Base-by-base conservation (phyloP, 2,113 vertebrate genomes). In the Rhipidura dahli region DNA sequence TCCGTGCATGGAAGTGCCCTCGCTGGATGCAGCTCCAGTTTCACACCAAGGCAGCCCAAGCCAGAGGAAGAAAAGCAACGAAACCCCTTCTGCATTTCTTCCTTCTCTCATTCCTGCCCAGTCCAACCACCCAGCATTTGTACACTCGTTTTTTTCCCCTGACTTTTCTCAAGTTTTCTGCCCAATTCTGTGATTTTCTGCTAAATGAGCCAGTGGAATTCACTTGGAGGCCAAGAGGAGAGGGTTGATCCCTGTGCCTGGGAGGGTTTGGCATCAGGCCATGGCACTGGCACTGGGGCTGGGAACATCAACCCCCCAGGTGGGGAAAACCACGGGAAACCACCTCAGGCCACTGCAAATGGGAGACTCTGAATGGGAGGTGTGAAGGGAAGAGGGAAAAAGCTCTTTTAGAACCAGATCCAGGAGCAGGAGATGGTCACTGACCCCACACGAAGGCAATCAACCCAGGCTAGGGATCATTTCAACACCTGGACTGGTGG, bases 211-310 rank as follows among this genome's bases (percentile, higher is more conserved):
- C 60, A 87, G 50, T 28, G 50, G 70, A 75, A 56, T 53, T 66
- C 45, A 15, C 35, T n/a, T n/a, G n/a, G 42, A 45, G 12, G 8
- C 39, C 5, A 0, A 0, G 0, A 70, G 70, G 64, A 72, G 59
- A 68, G 1, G 2, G 47, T 40, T 82, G 49, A n/a, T 91, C 22
- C 15, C n/a, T 2, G 3, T 33, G 28, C n/a, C 44, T 77, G 28
- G 24, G 9, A 22, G 49, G 47, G n/a, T 26, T 73, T 70, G 70
- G 75, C 42, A 54, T 31, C 8, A 3, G 39, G 18, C 40, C 15
- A 1, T 1, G 10, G 6, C 7, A 33, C 50, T 47, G 26, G 24
- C 72, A 8, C 37, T 5, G 24, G 19, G 17, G 27, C 26, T 68
- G 76, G 35, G 4, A 84, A 40, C 27, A 79, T 15, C 12, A 28